Base-by-base conservation (phyloP, 53 echinoderm and acorn worm genomes). In the Echinarachnius parma region DNA sequence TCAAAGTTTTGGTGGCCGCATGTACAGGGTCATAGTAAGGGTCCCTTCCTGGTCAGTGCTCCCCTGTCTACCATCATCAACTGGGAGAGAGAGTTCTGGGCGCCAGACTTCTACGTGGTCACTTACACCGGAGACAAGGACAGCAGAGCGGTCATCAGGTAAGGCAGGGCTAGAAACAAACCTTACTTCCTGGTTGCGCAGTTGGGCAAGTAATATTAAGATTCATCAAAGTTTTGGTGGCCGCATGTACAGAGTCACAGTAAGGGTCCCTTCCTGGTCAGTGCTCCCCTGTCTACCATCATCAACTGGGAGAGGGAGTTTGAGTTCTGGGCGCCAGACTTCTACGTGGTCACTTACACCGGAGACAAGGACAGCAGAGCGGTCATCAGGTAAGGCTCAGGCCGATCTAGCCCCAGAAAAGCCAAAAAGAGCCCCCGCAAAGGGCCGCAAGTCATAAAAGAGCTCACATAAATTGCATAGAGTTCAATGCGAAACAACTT, bases 81-180 rank as follows among this genome's bases (percentile, higher is more conserved):
- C 63, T 98, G 98, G 98, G 98, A 98, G 77, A 82, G 98, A 80
- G 91, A 98, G 78, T 92, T 85, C 83, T 98, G 98, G 98, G 98
- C 98, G 16, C 98, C 98, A 77, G 98, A 98, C 74, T 88, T 98
- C 67, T 98, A 98, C 36, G 98, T 98, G 26, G 88, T 98, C 49
- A 98, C 98, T 4, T 98, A 98, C 81, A 75, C 79, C n/a, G 98
- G 98, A 20, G 98, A 98, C 46, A 98, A 98, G 46, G 98, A 98
- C 91, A 98, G 98, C 74, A 69, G 98, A 31, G 88, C 91, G 28
- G 86, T 92, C 11, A 98, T 98, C 56, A 91, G 94, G 94, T 94
- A 72, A 21, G n/a, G 3, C n/a, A n/a, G n/a, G n/a, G n/a, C n/a
- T n/a, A n/a, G n/a, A n/a, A n/a, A n/a, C n/a, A n/a, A n/a, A n/a